Evolutionary conservation across 2,113 vertebrate genomes (phyloP).

Genomic region (Okapia johnstoni): DNA sequence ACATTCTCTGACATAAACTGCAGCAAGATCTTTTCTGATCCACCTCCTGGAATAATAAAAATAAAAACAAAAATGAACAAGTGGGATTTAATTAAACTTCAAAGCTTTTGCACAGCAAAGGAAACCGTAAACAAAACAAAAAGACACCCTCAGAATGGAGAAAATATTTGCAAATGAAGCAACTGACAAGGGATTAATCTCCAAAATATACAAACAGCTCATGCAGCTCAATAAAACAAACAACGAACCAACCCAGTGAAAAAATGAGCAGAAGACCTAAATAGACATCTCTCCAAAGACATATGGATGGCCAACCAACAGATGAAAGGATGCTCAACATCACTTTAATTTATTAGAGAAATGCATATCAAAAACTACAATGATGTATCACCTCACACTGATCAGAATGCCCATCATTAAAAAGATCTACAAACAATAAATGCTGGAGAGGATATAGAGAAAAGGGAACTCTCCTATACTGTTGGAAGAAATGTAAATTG

Average conservation of each 20-base stretch:
- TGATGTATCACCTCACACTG: background rate
- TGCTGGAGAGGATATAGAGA: background rate
- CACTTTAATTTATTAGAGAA: background rate
- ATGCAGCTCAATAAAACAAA: background rate
- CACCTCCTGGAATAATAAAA: background rate
- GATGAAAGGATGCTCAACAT: background rate
- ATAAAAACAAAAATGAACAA: background rate
- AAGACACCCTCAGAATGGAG: background rate
- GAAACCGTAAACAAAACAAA: background rate
- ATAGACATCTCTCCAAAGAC: background rate
- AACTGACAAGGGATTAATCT: background rate
- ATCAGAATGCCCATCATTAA: background rate
- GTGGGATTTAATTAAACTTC: background rate
- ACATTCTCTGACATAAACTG: background rate
- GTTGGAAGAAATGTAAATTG: background rate
- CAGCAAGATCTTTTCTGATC: background rate
- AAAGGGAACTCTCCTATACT: background rate
- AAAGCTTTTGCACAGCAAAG: background rate
- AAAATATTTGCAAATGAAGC: background rate
- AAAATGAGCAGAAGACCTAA: background rate
- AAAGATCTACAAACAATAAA: background rate
- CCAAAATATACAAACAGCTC: background rate
- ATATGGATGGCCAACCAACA: background rate
- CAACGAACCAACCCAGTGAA: background rate
- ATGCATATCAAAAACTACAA: background rate